Base-by-base conservation (phyloP, 2,888 invertebrate genomes). In the Erannis defoliaria region DNA sequence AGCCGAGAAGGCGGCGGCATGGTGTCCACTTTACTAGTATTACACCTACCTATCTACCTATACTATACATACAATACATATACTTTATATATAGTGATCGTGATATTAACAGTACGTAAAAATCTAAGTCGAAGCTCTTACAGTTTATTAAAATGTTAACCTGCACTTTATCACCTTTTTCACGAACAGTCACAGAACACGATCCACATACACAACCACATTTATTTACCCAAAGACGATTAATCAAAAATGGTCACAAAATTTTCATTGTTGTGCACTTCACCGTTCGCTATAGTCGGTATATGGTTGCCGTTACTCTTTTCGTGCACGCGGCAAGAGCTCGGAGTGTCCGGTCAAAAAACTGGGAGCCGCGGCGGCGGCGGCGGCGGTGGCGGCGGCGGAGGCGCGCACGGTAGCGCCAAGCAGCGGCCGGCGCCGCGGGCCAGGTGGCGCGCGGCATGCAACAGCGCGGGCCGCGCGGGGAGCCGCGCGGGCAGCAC, bases 271-370 rank as follows among this genome's bases (percentile, higher is more conserved):
- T 89, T 86, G 76, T 81, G 84, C 78, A 89, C 81, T 72, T 77
- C 82, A 61, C 89, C 90, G 76, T 92, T 90, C 42, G 84, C 82
- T 60, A 89, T 80, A 58, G 82, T 83, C 60, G 85, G 81, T 72
- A 88, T 84, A 71, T 87, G 82, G 72, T 85, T 85, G 58, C 90
- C 90, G 65, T 92, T 90, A 78, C 86, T 83, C 75, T 91, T 91
- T 74, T 90, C 88, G 70, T 90, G 90, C 55, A 88, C 64, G 57
- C 77, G 86, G 73, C 90, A 90, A 61, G 88, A 82, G 77, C 69
- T 85, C 78, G 82, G 68, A 43, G 78, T 73, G 68, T 82, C 82
- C 75, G 78, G 89, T 89, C 89, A 90, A 78, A 89, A 89, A 74
- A 79, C 78, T 57, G 81, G 82, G 18, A 78, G 83, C 33, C 73